phyloP scores from a whole-genome alignment of 2,113 vertebrate genomes.

The Sitta europaea region DNA sequence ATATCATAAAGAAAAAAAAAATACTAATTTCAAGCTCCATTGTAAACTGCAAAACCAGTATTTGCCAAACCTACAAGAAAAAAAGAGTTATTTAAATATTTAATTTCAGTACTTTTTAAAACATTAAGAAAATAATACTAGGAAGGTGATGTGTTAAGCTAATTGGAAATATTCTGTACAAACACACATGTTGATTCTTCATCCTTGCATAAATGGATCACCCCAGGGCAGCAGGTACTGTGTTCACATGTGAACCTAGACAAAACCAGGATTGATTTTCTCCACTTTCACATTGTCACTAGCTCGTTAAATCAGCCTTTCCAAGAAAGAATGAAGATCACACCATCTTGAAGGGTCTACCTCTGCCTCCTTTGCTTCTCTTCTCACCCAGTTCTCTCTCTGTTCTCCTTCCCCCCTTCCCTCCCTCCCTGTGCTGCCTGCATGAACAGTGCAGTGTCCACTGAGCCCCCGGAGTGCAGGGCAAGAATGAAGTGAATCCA shows the following conservation, averaged over 20 bases:
- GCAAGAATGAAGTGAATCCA: not conserved
- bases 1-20: not conserved
- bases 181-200: not conserved
- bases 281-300: not conserved
- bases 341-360: not conserved
- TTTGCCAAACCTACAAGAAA: not conserved
- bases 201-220: not conserved
- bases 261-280: not conserved
- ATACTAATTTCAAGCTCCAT: not conserved
- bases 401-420: not conserved
- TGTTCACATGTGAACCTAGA: not conserved
- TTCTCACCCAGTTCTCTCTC: not conserved
- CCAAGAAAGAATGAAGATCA: not conserved
- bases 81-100: not conserved
- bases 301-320: not conserved
- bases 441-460: not conserved
- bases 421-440: not conserved
- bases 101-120: not conserved
- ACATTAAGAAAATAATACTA: not conserved
- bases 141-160: not conserved
- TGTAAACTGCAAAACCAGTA: not conserved
- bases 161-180: not conserved
- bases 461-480: not conserved
- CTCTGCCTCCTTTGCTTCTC: not conserved
- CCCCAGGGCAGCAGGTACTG: not conserved